A percentile compares a stretch with the other conserved stretches of the same genome.
These are phyloP conservation scores for Dryas iulia DNA, from an alignment of 1,140 invertebrate genomes.

Conservation along the genomic window DNA sequence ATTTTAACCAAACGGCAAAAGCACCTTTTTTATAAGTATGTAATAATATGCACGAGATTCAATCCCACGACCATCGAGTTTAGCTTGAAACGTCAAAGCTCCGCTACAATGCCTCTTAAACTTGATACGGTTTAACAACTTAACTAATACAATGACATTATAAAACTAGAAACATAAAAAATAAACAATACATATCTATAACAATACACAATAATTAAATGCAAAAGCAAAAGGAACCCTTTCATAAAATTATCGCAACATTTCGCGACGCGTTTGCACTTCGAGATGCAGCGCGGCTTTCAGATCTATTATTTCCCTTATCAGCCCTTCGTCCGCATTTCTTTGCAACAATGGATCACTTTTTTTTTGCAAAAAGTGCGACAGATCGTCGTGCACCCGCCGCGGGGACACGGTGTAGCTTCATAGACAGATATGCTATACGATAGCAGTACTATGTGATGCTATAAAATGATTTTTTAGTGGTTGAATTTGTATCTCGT, in stretches of 20 bases:
- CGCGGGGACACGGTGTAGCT: not conserved
- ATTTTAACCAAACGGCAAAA: no score
- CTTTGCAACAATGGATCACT: conserved; percentile 10
- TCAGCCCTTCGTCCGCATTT: conserved; percentile 18
- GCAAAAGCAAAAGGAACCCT: not conserved
- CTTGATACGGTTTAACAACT: not conserved
- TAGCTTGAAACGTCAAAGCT: no score
- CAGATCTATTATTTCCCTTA: conserved; percentile 9
- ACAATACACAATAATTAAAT: not conserved
- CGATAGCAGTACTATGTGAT: not conserved
- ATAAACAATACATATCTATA: not conserved
- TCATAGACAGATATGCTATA: not conserved
- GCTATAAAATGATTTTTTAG: not conserved
- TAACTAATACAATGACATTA: not conserved
- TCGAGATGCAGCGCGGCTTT: not conserved
- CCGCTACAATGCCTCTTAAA: not conserved
- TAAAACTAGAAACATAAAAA: not conserved
- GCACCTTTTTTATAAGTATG: no score
- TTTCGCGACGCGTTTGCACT: not conserved
- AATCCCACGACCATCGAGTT: no score
- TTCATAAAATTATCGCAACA: not conserved
- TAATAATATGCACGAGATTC: no score
- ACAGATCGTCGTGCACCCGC: not conserved
- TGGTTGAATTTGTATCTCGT: not conserved
- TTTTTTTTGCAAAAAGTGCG: conserved; percentile 3